Conservation (phyloP, 1,140 invertebrate genomes). For the Helicoverpa armigera region DNA sequence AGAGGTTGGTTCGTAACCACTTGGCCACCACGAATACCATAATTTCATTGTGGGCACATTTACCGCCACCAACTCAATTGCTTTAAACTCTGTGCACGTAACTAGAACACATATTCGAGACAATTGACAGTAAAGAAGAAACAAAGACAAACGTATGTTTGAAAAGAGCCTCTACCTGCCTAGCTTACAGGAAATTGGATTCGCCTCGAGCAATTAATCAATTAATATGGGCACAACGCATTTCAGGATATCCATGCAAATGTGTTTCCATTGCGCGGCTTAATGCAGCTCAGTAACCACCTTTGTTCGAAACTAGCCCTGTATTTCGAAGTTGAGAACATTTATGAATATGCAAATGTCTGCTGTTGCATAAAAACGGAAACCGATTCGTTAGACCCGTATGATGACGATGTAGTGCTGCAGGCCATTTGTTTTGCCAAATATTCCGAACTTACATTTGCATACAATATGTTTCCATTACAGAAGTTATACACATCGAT, state of each 20-base stretch:
- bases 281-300: neutral
- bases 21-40: no score
- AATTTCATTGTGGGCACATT: no score
- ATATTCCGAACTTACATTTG: no score
- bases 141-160: neutral
- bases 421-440: no score
- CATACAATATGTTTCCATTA: no score
- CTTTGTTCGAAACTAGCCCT: neutral
- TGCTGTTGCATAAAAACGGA: neutral
- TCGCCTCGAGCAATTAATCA: constrained; percentile 10
- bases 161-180: neutral
- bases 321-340: neutral
- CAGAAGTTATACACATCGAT: no score
- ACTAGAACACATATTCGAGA: no score
- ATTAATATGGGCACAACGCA: constrained; percentile 23
- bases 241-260: constrained; percentile 17
- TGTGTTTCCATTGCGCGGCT: constrained; percentile 16
- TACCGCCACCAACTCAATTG: no score
- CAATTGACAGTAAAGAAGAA: neutral
- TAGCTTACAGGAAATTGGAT: constrained; percentile 22
- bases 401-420: neutral
- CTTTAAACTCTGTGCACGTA: no score
- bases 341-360: constrained; percentile 4
- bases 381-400: neutral
- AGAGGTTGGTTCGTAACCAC: no score